These are phyloP conservation scores for Lates calcarifer DNA, from an alignment of 2,113 vertebrate genomes.

Conservation along the genomic window DNA sequence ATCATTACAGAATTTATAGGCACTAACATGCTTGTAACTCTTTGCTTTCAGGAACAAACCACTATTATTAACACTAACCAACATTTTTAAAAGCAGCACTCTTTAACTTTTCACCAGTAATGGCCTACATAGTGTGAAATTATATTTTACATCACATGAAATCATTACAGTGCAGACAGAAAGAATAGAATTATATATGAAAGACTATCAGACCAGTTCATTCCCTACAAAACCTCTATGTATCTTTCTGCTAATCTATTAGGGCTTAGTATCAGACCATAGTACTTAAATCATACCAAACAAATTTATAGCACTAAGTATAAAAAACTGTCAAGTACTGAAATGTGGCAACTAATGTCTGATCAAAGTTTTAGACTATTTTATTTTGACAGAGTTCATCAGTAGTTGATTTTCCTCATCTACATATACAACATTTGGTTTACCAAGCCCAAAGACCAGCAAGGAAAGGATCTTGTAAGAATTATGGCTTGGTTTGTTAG, in stretches of 20 bases:
- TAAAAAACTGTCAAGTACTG: not conserved
- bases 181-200: not conserved
- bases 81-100: not conserved
- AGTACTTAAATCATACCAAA: not conserved
- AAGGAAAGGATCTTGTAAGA: too few species aligned
- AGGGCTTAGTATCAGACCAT: not conserved
- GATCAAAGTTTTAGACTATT: not conserved
- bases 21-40: not conserved
- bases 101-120: not conserved
- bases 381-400: not conserved
- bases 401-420: not conserved
- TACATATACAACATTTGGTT: too few species aligned
- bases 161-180: not conserved
- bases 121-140: not conserved
- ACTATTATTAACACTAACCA: not conserved
- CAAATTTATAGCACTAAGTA: not conserved
- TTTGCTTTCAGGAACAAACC: not conserved
- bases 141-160: not conserved
- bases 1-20: not conserved
- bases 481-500: too few species aligned
- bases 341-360: not conserved
- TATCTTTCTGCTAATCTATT: not conserved
- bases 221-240: not conserved
- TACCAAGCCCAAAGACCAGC: too few species aligned
- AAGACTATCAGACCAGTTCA: not conserved